These are phyloP conservation scores for Mesocricetus auratus DNA, from an alignment of 2,113 vertebrate genomes.

Conservation along the genomic window DNA sequence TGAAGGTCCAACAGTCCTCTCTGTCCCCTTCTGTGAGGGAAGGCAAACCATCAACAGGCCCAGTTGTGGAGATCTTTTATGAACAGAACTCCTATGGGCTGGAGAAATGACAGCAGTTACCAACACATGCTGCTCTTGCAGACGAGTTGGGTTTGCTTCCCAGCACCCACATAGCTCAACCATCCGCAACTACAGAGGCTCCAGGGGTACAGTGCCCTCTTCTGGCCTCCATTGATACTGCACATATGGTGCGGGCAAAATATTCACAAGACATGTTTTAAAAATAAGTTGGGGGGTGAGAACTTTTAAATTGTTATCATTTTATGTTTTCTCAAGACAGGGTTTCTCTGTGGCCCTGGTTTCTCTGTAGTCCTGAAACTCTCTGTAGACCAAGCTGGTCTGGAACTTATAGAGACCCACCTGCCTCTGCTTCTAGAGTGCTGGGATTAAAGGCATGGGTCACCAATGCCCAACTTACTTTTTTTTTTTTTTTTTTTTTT, in stretches of 20 bases:
- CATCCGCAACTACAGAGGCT: background rate
- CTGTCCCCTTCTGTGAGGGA: background rate
- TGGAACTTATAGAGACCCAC: no score
- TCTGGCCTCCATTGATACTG: background rate
- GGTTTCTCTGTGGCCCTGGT: no score
- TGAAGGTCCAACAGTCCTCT: background rate
- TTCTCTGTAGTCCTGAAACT: no score
- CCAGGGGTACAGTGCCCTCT: background rate
- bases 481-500: no score
- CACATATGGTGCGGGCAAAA: background rate
- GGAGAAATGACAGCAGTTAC: background rate
- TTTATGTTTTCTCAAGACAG: no score
- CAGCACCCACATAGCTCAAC: background rate
- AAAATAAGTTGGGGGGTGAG: no score
- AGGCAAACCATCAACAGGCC: background rate
- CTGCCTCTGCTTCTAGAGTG: no score
- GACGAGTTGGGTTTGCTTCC: background rate
- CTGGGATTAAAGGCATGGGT: no score
- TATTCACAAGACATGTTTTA: no score
- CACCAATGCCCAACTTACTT: no score
- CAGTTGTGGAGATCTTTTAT: background rate
- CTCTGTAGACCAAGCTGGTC: no score
- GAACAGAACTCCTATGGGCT: background rate
- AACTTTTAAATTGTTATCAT: no score
- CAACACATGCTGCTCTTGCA: background rate